These are phyloP conservation scores for Botia kubotai DNA, from an alignment of 2,797 vertebrate genomes.

Conservation along the genomic window DNA sequence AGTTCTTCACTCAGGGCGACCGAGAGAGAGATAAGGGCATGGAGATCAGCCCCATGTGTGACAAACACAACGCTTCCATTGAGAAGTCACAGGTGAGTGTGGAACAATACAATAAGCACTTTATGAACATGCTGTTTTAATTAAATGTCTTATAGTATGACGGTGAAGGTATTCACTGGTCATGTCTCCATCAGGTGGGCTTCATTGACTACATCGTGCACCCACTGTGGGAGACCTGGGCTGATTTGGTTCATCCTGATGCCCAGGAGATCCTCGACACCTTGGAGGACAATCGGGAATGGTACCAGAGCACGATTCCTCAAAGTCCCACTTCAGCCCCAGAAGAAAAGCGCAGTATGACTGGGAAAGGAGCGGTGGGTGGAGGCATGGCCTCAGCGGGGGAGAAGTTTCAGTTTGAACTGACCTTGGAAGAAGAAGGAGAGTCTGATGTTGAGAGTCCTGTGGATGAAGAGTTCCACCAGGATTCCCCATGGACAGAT, in stretches of 20 bases:
- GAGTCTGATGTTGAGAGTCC: constrained; percentile 78
- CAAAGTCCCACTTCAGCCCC: constrained; percentile 83
- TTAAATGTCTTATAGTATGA: neutral
- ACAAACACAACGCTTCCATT: constrained; percentile 90
- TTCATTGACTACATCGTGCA: constrained; percentile 95
- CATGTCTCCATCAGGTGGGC: constrained; percentile 79
- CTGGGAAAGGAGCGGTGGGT: constrained; percentile 44
- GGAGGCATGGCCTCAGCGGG: constrained; percentile 35
- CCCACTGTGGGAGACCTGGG: constrained; percentile 95
- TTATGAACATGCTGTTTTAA: neutral
- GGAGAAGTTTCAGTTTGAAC: constrained; percentile 88
- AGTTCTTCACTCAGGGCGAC: constrained; percentile 92
- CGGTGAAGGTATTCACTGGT: neutral
- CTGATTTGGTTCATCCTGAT: constrained; percentile 90
- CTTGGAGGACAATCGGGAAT: constrained; percentile 92
- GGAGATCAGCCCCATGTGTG: constrained; percentile 96
- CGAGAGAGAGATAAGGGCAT: constrained; percentile 88
- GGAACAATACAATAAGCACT: neutral
- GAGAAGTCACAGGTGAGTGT: constrained; percentile 89
- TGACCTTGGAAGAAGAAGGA: constrained; percentile 86
- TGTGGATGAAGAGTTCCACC: constrained; percentile 70
- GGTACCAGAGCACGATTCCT: constrained; percentile 94
- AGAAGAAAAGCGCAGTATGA: constrained; percentile 54
- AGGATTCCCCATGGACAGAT: constrained; percentile 63
- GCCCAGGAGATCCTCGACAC: constrained; percentile 92